These are phyloP conservation scores for Turnix velox DNA, from an alignment of 2,113 vertebrate species.

Conservation along the genomic window DNA sequence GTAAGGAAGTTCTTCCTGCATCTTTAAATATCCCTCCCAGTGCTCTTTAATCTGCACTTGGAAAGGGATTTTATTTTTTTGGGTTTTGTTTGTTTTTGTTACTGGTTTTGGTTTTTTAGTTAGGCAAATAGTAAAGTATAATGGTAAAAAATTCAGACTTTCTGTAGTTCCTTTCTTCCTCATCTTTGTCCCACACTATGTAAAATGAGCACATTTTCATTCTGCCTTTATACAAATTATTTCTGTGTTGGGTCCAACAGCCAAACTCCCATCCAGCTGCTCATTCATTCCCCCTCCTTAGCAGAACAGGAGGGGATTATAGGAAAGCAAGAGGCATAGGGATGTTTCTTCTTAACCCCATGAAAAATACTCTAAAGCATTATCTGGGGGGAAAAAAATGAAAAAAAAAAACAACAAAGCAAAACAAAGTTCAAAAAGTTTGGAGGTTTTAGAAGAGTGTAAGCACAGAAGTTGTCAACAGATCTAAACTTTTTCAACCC, in stretches of 20 bases:
- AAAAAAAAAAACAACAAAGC: too few species aligned
- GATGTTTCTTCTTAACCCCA: background rate
- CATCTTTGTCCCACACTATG: background rate
- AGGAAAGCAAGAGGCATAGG: background rate
- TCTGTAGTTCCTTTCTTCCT: background rate
- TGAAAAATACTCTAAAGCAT: background rate
- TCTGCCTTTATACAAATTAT: background rate
- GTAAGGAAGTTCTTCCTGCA: background rate
- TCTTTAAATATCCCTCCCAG: background rate
- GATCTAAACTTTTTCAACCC: background rate
- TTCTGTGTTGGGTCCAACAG: background rate
- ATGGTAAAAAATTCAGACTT: background rate
- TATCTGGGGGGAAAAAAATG: background rate
- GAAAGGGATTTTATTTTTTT: background rate
- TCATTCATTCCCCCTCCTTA: background rate
- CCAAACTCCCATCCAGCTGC: background rate
- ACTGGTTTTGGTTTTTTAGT: too few species aligned
- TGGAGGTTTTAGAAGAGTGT: background rate
- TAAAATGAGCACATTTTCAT: background rate
- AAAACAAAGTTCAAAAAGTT: background rate
- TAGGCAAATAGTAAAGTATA: background rate
- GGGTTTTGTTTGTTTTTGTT: fast-evolving
- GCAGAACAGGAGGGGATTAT: background rate
- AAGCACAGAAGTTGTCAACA: background rate
- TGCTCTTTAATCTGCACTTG: background rate